Percentiles rank a stretch among this genome's conserved stretches.
These are phyloP conservation scores for Pitta sordida DNA, from an alignment of 2,113 vertebrate species.

Conservation along the genomic window DNA sequence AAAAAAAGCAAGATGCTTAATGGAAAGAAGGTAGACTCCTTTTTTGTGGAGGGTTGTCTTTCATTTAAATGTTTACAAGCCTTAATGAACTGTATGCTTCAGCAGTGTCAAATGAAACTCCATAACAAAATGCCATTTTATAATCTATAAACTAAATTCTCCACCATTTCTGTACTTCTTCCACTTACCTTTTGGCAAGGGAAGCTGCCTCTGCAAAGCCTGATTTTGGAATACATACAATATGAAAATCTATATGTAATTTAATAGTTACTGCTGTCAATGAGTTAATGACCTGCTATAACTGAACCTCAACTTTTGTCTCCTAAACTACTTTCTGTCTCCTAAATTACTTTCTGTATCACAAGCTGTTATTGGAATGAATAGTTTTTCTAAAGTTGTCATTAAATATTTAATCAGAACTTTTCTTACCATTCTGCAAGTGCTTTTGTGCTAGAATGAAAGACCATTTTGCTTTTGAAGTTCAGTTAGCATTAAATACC, in stretches of 20 bases:
- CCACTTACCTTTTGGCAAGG: neutral
- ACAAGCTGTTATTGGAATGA: neutral
- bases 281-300: neutral
- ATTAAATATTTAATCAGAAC: neutral
- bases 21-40: slow-evolving; percentile 54
- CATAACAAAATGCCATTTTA: neutral
- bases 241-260: neutral
- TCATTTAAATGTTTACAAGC: neutral
- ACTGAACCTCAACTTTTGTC: neutral
- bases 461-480: neutral
- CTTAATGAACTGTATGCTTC: neutral
- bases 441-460: neutral
- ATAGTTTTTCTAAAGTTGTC: neutral
- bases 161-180: neutral
- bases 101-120: neutral
- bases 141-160: neutral
- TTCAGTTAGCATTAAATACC: neutral
- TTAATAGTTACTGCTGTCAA: neutral
- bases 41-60: neutral
- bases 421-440: neutral
- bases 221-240: neutral
- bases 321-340: neutral
- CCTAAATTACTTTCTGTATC: neutral
- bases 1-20: slow-evolving; percentile 11
- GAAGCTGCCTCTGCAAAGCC: neutral